Base-by-base conservation (phyloP, 2,797 vertebrate genomes). In the Rhabdomys pumilio region DNA sequence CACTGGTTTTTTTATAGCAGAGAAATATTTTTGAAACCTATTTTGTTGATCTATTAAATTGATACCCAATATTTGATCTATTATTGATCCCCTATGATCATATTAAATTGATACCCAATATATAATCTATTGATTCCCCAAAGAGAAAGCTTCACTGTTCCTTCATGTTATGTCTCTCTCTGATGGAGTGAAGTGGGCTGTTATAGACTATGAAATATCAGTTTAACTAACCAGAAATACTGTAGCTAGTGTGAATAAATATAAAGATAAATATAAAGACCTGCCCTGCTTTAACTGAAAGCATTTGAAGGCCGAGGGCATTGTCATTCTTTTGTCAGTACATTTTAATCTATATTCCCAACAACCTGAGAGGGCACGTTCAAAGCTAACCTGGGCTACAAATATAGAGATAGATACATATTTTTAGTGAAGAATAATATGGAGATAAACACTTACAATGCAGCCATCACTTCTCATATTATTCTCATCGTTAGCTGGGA, bases 31-130 rank as follows among this genome's bases (percentile, higher is more conserved):
- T 31, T 67, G 11, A n/a, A 31, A 80, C 85, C 34, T 90, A 34
- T 77, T 59, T 93, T 92, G 59, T 75, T 90, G 73, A 89, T 73
- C 38, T 77, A 75, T 89, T 47, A 29, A 76, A 91, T 76, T 72
- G 55, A 41, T 44, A 63, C 44, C n/a, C n/a, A n/a, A 61, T 20
- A n/a, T 4, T 29, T 50, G 8, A 9, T 50, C 47, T 50, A 50
- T 50, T 50, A 38, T 38, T 38, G 38, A 38, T 38, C 38, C 38
- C 38, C 38, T 38, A 38, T 38, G 38, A 38, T 38, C 38, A 38
- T 38, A 6, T 44, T 44, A 44, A 44, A 44, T 44, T 44, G 44
- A 44, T 47, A 61, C n/a, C 34, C 38, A 38, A 63, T 19, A 34
- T 6, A 38, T 47, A 41, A 50, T 73, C 85, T 69, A 44, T n/a